Base-by-base conservation (phyloP, 2,113 vertebrate genomes). In the Cnemophilus loriae region DNA sequence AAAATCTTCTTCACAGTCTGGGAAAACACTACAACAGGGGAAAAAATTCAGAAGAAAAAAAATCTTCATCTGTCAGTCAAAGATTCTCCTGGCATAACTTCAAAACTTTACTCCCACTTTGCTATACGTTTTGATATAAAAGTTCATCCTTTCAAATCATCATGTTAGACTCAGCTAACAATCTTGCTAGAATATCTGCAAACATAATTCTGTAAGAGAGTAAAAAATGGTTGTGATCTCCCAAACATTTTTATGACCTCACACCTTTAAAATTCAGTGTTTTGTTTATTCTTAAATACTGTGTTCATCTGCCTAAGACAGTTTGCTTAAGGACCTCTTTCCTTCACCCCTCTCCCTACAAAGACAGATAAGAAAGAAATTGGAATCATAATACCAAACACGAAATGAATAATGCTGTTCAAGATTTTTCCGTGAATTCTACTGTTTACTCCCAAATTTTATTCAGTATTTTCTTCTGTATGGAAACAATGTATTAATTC, bases 81-180 rank as follows among this genome's bases (percentile, higher is more conserved):
- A 86, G 76, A 88, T 89, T 77, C 76, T 93, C 64, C 63, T 95
- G 95, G 95, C 93, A 78, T 70, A 70, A 81, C 84, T 96, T 94
- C 96, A 94, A 89, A 91, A 90, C 57, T 91, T 76, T 64, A 96
- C 92, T 95, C 95, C 94, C 92, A 97, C 92, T 93, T 95, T 37
- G 65, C 84, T 91, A 52, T 59, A 91, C 59, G 2, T 93, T 95
- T 97, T 85, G 85, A 88, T 96, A 87, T 44, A 59, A 75, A 93
- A 95, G 92, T 95, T 97, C 92, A 97, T 85, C 67, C 82, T 85
- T 87, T 94, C 85, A 94, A 94, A 93, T 83, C 78, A 87, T 91
- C 88, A 85, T 90, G 94, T 91, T 90, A 94, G 96, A 93, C 92
- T 91, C 78, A 93, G 81, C 84, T 93, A 96, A 56, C 79, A 90